Conservation (phyloP, 2,888 invertebrate species). For the Sphaerophoria rueppellii region DNA sequence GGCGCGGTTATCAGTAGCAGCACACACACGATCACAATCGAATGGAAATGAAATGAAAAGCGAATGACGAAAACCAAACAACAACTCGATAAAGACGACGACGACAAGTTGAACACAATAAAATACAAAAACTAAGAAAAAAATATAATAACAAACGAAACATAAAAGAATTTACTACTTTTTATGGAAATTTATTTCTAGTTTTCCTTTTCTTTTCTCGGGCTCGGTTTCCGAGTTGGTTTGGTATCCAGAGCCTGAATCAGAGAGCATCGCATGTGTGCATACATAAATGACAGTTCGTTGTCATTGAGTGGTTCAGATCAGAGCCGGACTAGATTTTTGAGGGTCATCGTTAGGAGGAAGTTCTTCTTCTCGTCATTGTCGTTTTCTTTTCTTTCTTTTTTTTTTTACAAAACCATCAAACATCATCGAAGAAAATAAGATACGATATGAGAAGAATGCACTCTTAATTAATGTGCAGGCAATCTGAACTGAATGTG, state of each 20-base stretch:
- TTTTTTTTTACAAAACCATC: constrained; percentile 8
- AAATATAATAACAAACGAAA: constrained; percentile 5
- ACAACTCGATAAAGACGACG: neutral
- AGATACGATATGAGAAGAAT: constrained; percentile 47
- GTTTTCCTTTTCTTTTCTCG: constrained; percentile 57
- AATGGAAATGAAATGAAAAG: constrained; percentile 69
- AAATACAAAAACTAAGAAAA: neutral
- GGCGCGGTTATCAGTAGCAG: constrained; percentile 53
- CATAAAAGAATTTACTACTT: constrained; percentile 43
- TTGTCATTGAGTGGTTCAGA: constrained; percentile 36
- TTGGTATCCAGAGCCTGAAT: neutral
- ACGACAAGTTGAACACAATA: constrained; percentile 34
- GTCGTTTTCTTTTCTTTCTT: neutral
- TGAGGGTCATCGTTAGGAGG: constrained; percentile 71
- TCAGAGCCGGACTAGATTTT: constrained; percentile 26
- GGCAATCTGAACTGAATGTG: constrained; percentile 60
- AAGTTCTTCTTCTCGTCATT: constrained; percentile 36
- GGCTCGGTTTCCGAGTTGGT: constrained; percentile 33
- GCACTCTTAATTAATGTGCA: constrained; percentile 72
- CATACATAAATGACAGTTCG: constrained; percentile 53
- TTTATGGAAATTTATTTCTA: constrained; percentile 69
- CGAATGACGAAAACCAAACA: constrained; percentile 22
- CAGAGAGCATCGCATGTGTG: neutral
- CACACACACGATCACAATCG: constrained; percentile 39
- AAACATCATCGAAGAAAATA: neutral